phyloP scores from a whole-genome alignment of 2,888 invertebrate genomes.

The Phymatocera aterrima region DNA sequence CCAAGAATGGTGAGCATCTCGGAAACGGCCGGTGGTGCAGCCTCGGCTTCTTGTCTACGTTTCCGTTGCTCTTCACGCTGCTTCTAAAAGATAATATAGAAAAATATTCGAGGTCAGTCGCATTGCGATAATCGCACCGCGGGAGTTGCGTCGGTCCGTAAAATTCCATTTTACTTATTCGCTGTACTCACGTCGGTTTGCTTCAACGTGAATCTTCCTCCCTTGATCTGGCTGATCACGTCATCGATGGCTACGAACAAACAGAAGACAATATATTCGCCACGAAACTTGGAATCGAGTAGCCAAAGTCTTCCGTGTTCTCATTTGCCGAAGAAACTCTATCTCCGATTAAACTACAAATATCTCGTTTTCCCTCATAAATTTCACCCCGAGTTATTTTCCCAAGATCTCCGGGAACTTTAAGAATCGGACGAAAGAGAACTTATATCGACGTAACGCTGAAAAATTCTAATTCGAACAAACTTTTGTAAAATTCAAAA shows the following conservation, averaged over 20 bases:
- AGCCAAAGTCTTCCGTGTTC: neutral
- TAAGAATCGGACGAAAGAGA: too few relatives aligned
- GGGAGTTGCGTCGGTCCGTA: constrained; percentile 34
- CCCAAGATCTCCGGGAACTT: neutral
- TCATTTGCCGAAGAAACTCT: too few relatives aligned
- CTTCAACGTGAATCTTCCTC: constrained; percentile 84
- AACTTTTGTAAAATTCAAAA: too few relatives aligned
- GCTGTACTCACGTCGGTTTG: constrained; percentile 78
- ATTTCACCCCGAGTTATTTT: too few relatives aligned
- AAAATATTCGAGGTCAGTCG: neutral
- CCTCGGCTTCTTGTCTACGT: constrained; percentile 79
- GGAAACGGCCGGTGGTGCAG: constrained; percentile 77
- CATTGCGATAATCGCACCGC: neutral
- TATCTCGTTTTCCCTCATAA: too few relatives aligned
- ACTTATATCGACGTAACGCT: too few relatives aligned
- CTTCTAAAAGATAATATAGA: constrained; percentile 68
- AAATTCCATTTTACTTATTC: constrained; percentile 4
- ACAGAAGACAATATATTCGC: neutral
- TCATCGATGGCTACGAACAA: constrained; percentile 80
- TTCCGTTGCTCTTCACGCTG: constrained; percentile 77
- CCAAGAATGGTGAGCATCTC: constrained; percentile 84
- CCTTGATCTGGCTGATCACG: constrained; percentile 86
- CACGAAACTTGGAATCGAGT: neutral
- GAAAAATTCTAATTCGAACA: too few relatives aligned
- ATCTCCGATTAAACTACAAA: too few relatives aligned